A percentile compares a stretch with the other conserved stretches of the same genome.
phyloP scores from a whole-genome alignment of 2,113 vertebrate genomes.

The Campylomormyrus tamandua region DNA sequence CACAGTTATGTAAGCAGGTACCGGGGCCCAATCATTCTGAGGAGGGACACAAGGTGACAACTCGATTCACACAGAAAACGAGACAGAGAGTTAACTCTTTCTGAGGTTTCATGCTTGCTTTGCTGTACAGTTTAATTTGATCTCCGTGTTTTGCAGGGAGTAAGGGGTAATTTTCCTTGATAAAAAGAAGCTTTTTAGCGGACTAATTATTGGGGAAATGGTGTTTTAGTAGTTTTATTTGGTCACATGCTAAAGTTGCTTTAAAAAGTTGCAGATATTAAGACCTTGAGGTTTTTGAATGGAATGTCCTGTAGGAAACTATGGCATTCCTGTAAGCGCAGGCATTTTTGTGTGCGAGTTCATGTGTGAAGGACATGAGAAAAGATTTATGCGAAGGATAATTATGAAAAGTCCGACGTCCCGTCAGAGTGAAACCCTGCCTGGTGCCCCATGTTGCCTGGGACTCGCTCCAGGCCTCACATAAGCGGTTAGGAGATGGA shows the following conservation, averaged over 20 bases:
- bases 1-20: constrained; percentile 22
- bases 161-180: background rate
- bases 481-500: background rate
- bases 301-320: background rate
- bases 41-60: background rate
- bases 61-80: background rate
- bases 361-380: background rate
- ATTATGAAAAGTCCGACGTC: background rate
- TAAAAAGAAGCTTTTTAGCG: background rate
- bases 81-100: background rate
- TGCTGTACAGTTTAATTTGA: background rate
- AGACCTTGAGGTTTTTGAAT: background rate
- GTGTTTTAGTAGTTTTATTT: background rate
- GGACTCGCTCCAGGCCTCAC: background rate
- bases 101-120: background rate
- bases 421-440: background rate
- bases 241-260: background rate
- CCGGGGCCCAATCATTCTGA: background rate
- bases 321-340: background rate
- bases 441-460: background rate
- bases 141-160: background rate
- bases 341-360: background rate
- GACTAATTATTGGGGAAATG: background rate
- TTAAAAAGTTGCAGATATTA: background rate
- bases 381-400: background rate